Conservation (phyloP, 2,888 invertebrate genomes). For the Andrena chrysosceles region DNA sequence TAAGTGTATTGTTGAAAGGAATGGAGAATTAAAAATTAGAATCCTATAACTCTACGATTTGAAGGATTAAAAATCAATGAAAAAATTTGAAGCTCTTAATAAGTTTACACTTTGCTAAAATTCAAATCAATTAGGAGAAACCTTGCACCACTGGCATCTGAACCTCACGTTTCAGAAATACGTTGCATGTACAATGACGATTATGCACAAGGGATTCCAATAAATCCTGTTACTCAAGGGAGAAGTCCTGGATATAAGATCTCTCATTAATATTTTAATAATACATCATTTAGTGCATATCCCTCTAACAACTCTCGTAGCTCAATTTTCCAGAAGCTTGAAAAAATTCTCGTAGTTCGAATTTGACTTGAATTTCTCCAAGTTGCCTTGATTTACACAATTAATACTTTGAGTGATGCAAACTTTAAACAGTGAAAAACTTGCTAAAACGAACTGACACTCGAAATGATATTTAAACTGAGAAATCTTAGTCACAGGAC, state of each 20-base stretch:
- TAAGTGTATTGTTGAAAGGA: no score
- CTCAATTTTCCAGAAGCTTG: not conserved
- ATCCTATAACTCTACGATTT: not conserved
- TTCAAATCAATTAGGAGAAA: not conserved
- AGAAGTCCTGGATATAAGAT: not conserved
- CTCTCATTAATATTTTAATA: not conserved
- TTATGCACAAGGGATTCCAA: not conserved
- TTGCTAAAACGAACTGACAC: no score
- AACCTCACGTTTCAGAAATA: slow-evolving; percentile 1
- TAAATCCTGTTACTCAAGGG: slow-evolving; percentile 1
- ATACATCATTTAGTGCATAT: not conserved
- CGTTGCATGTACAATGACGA: slow-evolving; percentile 1
- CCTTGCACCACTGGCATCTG: not conserved
- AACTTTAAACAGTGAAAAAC: no score
- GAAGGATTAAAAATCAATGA: not conserved
- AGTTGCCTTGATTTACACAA: not conserved
- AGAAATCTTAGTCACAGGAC: not conserved
- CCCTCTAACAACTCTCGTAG: not conserved
- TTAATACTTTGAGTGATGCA: no score
- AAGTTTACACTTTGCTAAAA: not conserved
- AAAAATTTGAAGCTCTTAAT: not conserved
- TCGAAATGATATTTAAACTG: no score
- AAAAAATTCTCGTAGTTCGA: not conserved
- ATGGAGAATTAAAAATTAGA: not conserved
- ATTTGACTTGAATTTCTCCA: not conserved